Conservation (phyloP, 2,113 vertebrate genomes). For the Callipepla californica region DNA sequence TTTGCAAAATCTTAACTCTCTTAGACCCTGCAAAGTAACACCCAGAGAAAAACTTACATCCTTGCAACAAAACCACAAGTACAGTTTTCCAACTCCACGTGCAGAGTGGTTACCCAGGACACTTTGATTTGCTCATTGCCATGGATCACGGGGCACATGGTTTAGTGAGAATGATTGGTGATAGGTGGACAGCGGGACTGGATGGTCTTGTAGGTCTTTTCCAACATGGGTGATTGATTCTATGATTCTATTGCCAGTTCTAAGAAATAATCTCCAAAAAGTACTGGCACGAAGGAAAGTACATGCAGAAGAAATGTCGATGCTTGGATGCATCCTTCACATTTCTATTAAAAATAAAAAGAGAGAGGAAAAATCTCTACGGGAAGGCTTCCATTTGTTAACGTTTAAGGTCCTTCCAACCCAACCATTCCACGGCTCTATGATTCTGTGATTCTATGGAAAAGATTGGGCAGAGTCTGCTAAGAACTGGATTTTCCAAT, state of each 20-base stretch:
- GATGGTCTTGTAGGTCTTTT: no score
- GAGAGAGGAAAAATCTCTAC: background rate
- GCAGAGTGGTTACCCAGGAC: background rate
- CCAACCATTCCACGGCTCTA: background rate
- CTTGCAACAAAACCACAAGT: background rate
- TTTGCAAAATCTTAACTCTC: background rate
- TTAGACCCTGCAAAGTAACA: background rate
- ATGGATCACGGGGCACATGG: no score
- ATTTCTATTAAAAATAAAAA: background rate
- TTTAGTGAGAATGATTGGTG: no score
- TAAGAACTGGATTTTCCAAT: accelerated
- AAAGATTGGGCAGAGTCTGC: background rate
- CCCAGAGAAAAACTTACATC: background rate
- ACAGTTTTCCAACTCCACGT: accelerated
- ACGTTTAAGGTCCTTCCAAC: background rate
- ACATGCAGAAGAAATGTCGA: accelerated
- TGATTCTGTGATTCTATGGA: background rate
- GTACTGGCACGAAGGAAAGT: no score
- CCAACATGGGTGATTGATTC: no score
- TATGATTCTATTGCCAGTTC: background rate
- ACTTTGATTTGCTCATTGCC: accelerated
- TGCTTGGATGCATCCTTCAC: background rate
- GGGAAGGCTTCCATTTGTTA: background rate
- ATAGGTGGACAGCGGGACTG: no score
- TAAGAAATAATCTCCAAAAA: background rate